Evolutionary conservation across 37 sponge, comb jelly and placozoan genomes (phyloP).

Genomic region (Dysidea cf. avara): DNA sequence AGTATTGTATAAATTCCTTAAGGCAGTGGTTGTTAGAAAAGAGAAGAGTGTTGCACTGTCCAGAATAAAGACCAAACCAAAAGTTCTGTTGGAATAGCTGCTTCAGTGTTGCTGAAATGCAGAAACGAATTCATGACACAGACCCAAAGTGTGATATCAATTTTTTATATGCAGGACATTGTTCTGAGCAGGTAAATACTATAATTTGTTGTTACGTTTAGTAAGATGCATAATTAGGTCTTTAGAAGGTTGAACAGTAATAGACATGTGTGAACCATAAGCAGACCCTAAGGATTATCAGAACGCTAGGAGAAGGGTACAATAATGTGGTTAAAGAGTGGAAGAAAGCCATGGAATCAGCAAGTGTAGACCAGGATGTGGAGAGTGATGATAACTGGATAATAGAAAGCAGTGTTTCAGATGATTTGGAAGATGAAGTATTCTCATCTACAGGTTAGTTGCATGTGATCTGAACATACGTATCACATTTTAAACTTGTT

Average conservation of each 20-base stretch:
- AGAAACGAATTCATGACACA: slow-evolving; percentile 5
- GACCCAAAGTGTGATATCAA: slow-evolving; percentile 15
- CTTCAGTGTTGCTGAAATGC: slow-evolving; percentile 15
- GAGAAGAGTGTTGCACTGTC: too few relatives aligned
- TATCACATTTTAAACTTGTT: too few relatives aligned
- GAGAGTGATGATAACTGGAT: not conserved
- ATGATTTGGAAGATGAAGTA: too few relatives aligned
- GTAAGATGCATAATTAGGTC: slow-evolving; percentile 15
- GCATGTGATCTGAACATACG: too few relatives aligned
- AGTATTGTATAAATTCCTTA: not conserved
- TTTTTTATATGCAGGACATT: slow-evolving; percentile 34
- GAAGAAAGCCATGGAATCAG: too few relatives aligned
- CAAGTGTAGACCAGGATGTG: too few relatives aligned
- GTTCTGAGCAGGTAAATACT: slow-evolving; percentile 18
- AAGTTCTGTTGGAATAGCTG: not conserved
- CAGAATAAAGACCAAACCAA: not conserved
- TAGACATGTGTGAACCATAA: slow-evolving; percentile 6
- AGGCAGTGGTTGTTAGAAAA: not conserved
- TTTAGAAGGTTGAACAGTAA: slow-evolving; percentile 24
- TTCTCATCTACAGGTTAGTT: too few relatives aligned
- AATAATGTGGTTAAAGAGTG: too few relatives aligned
- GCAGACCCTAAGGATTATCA: not conserved
- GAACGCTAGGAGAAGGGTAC: not conserved
- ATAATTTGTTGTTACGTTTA: not conserved
- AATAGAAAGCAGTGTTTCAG: not conserved